phyloP scores from a whole-genome alignment of 1,140 invertebrate genomes.

The Neodiprion pinetum region DNA sequence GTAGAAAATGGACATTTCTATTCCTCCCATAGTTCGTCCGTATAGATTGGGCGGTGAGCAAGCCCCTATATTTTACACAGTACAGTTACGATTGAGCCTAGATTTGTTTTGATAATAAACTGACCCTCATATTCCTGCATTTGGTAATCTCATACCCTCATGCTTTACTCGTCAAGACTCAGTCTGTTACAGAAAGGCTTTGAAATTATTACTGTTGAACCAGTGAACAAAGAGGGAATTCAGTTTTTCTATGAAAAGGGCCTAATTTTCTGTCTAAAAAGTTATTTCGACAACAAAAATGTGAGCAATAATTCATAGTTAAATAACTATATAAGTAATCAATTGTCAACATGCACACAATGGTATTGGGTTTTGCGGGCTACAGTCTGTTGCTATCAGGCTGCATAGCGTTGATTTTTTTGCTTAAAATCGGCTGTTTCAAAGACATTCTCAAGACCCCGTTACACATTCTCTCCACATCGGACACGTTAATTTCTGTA shows the following conservation, averaged over 20 bases:
- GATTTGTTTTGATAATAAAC: too few relatives aligned
- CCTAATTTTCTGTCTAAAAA: not conserved
- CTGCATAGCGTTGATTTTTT: constrained; percentile 25
- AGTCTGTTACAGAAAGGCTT: not conserved
- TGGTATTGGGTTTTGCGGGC: constrained; percentile 19
- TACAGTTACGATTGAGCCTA: not conserved
- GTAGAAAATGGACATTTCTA: too few relatives aligned
- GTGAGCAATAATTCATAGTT: not conserved
- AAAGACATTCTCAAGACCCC: constrained; percentile 24
- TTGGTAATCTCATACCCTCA: not conserved
- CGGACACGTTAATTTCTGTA: constrained; percentile 32
- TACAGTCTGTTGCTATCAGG: constrained; percentile 31
- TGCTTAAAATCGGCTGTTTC: constrained; percentile 26
- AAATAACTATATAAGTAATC: not conserved
- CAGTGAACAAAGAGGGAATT: too few relatives aligned
- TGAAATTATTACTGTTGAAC: not conserved
- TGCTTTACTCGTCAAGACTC: not conserved
- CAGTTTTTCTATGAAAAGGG: not conserved
- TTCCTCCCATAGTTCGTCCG: not conserved
- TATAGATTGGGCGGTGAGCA: not conserved
- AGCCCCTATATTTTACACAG: not conserved
- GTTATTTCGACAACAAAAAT: not conserved
- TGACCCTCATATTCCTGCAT: not conserved
- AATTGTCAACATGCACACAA: constrained; percentile 27
- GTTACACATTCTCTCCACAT: constrained; percentile 31